These are phyloP conservation scores for Dichetophora obliterata DNA, from an alignment of 2,888 invertebrate species.

Conservation along the genomic window DNA sequence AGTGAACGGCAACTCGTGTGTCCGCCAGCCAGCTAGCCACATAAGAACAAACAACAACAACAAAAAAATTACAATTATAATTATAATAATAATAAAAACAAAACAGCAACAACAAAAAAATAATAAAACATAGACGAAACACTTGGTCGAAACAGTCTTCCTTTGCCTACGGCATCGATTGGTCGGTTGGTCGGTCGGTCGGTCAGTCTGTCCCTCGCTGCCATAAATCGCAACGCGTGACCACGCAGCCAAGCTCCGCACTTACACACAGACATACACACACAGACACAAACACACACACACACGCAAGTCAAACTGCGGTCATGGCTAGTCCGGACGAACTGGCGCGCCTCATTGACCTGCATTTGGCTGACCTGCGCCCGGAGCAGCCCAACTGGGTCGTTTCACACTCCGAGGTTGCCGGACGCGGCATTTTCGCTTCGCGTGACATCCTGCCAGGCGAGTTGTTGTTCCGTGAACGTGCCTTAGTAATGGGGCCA, in stretches of 20 bases:
- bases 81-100: neutral
- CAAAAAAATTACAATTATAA: no score
- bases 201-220: conserved; percentile 36
- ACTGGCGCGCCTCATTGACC: conserved; percentile 63
- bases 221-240: neutral
- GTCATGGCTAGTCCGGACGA: conserved; percentile 62
- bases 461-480: conserved; percentile 80
- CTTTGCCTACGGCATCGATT: conserved; percentile 46
- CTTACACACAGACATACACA: conserved; percentile 43
- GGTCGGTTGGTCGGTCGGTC: conserved; percentile 45
- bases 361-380: conserved; percentile 63
- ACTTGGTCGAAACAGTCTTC: conserved; percentile 42
- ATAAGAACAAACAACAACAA: conserved; percentile 9
- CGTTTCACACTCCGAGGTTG: conserved; percentile 74
- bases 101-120: neutral
- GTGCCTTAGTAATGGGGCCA: conserved; percentile 79
- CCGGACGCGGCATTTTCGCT: conserved; percentile 82
- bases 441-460: conserved; percentile 76
- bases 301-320: neutral
- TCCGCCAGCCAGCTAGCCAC: conserved; percentile 14
- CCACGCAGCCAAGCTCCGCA: conserved; percentile 20
- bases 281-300: conserved; percentile 47
- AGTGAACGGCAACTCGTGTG: conserved; percentile 30
- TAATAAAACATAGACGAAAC: neutral
- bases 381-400: conserved; percentile 72